phyloP scores from a whole-genome alignment of 2,113 vertebrate genomes.

The Anseranas semipalmata region DNA sequence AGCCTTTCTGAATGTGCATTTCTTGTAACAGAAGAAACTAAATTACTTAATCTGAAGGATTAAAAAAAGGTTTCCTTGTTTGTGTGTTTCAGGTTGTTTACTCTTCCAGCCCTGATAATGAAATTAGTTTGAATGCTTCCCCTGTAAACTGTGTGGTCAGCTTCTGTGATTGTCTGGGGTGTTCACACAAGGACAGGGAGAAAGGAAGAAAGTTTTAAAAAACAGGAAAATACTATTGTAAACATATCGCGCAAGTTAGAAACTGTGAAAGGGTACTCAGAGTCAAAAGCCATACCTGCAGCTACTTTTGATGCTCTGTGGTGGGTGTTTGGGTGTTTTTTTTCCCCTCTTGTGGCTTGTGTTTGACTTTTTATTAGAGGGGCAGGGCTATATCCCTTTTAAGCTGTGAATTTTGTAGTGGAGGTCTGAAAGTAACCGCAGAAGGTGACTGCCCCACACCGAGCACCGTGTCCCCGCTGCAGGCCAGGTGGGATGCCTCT shows the following conservation, averaged over 20 bases:
- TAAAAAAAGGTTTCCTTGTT: conserved; percentile 51
- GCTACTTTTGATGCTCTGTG: not conserved
- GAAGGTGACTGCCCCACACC: not conserved
- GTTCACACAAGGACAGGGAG: not conserved
- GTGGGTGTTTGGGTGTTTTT: not conserved
- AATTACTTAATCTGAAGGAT: conserved; percentile 13
- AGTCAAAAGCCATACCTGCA: conserved; percentile 13
- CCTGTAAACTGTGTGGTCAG: conserved; percentile 45
- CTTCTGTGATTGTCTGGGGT: conserved; percentile 20
- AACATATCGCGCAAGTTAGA: not conserved
- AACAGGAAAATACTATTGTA: conserved; percentile 62
- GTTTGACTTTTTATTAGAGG: not conserved
- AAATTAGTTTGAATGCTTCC: conserved; percentile 33
- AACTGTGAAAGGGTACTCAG: not conserved
- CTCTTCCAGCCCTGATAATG: not conserved
- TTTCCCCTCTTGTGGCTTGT: not conserved
- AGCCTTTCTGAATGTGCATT: not conserved
- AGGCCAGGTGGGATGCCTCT: not conserved
- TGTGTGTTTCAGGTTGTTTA: conserved; percentile 27
- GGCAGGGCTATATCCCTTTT: not conserved
- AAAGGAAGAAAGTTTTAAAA: conserved; percentile 53
- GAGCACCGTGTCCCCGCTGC: not conserved
- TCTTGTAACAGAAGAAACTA: not conserved
- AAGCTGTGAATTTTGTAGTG: not conserved
- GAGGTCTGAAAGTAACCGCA: not conserved